Evolutionary conservation across 92 coral and sea anemone species (phyloP), one percentile per base, ranked within the genome.

Genomic region (Palythoa grandiflora): DNA sequence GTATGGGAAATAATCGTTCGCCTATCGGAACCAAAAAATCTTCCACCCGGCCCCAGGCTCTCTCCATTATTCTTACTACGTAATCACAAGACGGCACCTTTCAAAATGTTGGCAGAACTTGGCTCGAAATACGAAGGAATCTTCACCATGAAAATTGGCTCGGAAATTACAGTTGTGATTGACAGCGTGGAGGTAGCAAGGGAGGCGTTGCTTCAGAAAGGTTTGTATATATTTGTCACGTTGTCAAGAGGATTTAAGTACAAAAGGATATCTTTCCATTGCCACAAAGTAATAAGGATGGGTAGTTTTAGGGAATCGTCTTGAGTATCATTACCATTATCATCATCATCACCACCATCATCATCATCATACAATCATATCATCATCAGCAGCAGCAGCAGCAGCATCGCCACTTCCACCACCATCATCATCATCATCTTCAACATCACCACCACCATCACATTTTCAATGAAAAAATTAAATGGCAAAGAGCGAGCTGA

Each of bases 121-220:
- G 86, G 86, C 21, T n/a, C 54, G 21, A 66, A 66, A 44, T 81
- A 81, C 71, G 59, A 71, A 5, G 86, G 86, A 3, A 66, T 81
- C 11, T 81, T 81, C 75, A 81, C 86, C 2, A 81, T 81, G 60
- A 81, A 81, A 57, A 38, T 47, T 50, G 86, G 75, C 10, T 47
- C 86, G 36, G 86, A 81, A 68, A 81, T 35, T 9, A 66, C 86
- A 28, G 75, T 81, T 66, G 86, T 81, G 38, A 81, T 81, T 15
- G 86, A 81, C 38, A 66, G n/a, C 21, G 86, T 81, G 60, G 86
- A 81, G 20, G 44, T 81, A 47, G 86, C 86, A 35, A 81, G 86
- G 47, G 86, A 81, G 17, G 75, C 86, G 17, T 19, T 81, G 61
- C 86, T 81, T 48, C 63, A 66, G 2, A 81, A 81, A 81, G 86